Evolutionary conservation across 1,140 invertebrate genomes (phyloP).

Genomic region (Drosophila auraria): DNA sequence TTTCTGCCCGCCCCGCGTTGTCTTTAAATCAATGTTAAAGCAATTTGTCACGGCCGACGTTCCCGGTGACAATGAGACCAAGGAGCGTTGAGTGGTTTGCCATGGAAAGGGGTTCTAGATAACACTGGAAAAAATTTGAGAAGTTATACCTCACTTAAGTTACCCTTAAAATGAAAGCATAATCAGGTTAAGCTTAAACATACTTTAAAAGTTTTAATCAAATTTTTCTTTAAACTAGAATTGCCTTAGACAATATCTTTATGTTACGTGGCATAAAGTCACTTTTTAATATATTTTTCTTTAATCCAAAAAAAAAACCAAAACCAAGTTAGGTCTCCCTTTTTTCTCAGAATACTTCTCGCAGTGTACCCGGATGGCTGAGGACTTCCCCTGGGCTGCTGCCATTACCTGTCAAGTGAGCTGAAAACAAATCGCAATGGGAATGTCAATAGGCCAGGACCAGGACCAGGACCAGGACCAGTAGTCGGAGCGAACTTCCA

Average conservation of each 20-base stretch:
- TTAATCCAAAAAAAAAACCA: background rate
- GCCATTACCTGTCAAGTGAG: constrained; percentile 82
- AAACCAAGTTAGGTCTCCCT: background rate
- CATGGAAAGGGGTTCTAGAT: constrained; percentile 50
- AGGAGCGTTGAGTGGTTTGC: constrained; percentile 51
- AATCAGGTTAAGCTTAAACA: too few relatives aligned
- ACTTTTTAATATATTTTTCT: background rate
- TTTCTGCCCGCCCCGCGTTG: constrained; percentile 44
- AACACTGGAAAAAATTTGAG: constrained; percentile 12
- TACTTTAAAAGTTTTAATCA: too few relatives aligned
- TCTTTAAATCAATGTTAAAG: constrained; percentile 82
- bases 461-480: constrained; percentile 57
- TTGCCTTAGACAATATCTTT: too few relatives aligned
- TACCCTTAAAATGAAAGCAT: background rate
- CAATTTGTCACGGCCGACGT: constrained; percentile 76
- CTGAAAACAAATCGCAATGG: constrained; percentile 81
- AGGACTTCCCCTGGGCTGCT: constrained; percentile 45
- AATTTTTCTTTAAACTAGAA: too few relatives aligned
- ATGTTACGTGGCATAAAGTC: too few relatives aligned
- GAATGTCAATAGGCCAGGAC: constrained; percentile 77
- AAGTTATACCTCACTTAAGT: background rate
- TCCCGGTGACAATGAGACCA: constrained; percentile 66
- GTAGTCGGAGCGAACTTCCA: constrained; percentile 1
- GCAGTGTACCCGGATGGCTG: constrained; percentile 24
- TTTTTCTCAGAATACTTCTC: background rate